phyloP scores from a whole-genome alignment of 2,888 invertebrate genomes.

The Aradus depressus region DNA sequence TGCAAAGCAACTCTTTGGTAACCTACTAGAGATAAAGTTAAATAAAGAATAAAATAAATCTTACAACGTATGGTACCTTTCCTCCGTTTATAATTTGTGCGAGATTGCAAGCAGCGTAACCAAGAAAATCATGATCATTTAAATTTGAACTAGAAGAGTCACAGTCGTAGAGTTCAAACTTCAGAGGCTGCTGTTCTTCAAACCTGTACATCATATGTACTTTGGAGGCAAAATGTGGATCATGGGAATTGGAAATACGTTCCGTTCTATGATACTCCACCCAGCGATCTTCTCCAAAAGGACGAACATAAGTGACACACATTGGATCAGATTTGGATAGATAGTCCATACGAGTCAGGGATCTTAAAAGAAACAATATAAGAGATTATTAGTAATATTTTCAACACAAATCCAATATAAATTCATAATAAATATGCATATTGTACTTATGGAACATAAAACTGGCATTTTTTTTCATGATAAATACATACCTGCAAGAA shows the following conservation, averaged over 20 bases:
- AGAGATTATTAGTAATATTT: background rate
- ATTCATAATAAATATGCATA: background rate
- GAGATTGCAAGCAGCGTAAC: constrained; percentile 31
- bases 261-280: constrained; percentile 39
- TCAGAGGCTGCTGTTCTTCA: constrained; percentile 45
- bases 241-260: constrained; percentile 39
- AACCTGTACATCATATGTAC: constrained; percentile 43
- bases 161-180: constrained; percentile 41
- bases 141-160: constrained; percentile 35
- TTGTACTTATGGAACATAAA: background rate
- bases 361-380: constrained; percentile 34
- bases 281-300: constrained; percentile 36
- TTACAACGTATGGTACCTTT: constrained; percentile 25
- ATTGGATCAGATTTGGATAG: constrained; percentile 47
- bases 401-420: background rate
- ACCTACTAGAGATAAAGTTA: background rate
- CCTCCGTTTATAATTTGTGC: constrained; percentile 26
- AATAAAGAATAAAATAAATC: background rate
- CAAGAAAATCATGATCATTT: constrained; percentile 41
- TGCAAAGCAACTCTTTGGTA: no score
- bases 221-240: constrained; percentile 44
- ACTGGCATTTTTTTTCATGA: no score
- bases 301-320: constrained; percentile 39
- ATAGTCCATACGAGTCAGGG: constrained; percentile 41
- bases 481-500: constrained; percentile 36